Evolutionary conservation across 2,797 vertebrate species (phyloP).

Genomic region (Sebastes nivosus): DNA sequence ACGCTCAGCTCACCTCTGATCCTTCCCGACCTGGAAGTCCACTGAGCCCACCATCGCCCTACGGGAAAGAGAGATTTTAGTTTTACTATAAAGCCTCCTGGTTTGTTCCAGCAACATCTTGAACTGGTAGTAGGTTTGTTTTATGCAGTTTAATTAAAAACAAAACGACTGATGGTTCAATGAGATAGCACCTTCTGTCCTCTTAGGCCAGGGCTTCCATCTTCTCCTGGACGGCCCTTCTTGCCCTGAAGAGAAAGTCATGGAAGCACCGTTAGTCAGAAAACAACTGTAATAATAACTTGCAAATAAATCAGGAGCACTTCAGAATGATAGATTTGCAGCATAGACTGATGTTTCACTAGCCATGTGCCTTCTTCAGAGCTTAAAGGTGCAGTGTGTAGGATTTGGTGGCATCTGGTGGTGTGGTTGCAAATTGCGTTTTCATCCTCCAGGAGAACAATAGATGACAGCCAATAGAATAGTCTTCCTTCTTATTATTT

Average conservation of each 20-base stretch:
- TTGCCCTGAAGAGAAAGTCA: constrained; percentile 84
- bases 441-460: background rate
- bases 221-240: constrained; percentile 88
- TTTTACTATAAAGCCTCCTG: background rate
- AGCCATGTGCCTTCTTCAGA: background rate
- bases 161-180: background rate
- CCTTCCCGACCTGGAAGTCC: constrained; percentile 89
- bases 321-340: too few species aligned
- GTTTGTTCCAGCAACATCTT: background rate
- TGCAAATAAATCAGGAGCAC: background rate
- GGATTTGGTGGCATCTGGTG: too few species aligned
- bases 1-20: constrained; percentile 80
- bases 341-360: background rate
- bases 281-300: background rate
- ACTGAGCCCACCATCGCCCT: constrained; percentile 88
- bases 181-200: constrained; percentile 84
- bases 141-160: background rate
- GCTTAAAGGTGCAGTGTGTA: too few species aligned
- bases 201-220: constrained; percentile 86
- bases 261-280: background rate
- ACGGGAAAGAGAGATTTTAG: background rate
- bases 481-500: background rate
- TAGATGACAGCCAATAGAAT: background rate
- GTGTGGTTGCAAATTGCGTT: too few species aligned
- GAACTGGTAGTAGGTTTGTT: background rate